Base-by-base conservation (phyloP, 2,888 invertebrate species). In the Drosophila acutilabella region DNA sequence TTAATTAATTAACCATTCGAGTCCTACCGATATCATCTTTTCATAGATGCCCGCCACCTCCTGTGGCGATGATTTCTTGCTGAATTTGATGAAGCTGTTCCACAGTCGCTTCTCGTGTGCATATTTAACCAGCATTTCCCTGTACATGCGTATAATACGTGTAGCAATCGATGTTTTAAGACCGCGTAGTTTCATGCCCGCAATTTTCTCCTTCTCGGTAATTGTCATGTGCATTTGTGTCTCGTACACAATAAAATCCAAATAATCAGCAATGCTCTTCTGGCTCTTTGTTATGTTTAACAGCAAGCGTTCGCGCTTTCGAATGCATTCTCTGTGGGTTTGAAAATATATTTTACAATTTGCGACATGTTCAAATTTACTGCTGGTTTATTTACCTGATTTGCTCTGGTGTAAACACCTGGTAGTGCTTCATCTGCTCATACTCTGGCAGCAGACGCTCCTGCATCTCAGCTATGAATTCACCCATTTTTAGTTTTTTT, bases 361-460 rank as follows among this genome's bases (percentile, higher is more conserved):
- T 4, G 4, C 8, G 11, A 7, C 13, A 10, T 54, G 20, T 18
- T 11, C 1, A 4, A 11, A 18, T n/a, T n/a, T 16, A 13, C 6
- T 14, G 48, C 10, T n/a, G 13, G 4, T 11, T 7, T 38, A 16
- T 10, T 70, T 92, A 96, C 96, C 94, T 94, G 90, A 95, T 94
- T 93, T 97, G 96, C 54, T 94, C 94, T 62, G 94, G 94, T 8
- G 94, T 93, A 88, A 96, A 96, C 56, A 97, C 92, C 85, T 94
- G 94, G 38, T 94, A 94, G 81, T 95, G 93, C 86, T 95, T 94
- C 95, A 97, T 95, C 90, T 96, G 95, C 91, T 97, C 96, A 89
- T 97, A 93, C 91, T 96, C 96, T 71, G 95, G 95, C 84, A 97
- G 94, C 94, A 96, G 95, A 74, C 95, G 94, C 93, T 97, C 97